These are phyloP conservation scores for Oncorhynchus nerka DNA, from an alignment of 2,113 vertebrate species.

Conservation along the genomic window DNA sequence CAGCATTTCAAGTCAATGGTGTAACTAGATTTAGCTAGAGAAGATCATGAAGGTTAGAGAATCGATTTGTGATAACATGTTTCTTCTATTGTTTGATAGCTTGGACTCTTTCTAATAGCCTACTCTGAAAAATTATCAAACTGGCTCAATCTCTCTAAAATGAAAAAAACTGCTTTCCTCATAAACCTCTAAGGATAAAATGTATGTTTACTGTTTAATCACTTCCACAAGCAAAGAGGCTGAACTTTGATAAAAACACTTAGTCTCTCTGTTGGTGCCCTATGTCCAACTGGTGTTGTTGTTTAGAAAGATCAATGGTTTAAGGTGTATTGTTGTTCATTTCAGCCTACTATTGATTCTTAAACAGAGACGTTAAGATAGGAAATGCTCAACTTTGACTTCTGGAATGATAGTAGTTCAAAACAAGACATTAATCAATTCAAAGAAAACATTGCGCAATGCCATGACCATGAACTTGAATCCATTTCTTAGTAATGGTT, in stretches of 20 bases:
- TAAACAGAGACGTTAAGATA: background rate
- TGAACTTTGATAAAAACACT: background rate
- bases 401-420: background rate
- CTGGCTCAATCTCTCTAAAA: background rate
- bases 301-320: no score
- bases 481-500: no score
- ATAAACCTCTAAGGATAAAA: background rate
- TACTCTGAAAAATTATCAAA: background rate
- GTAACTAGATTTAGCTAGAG: no score
- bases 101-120: background rate
- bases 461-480: background rate
- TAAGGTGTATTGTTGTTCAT: no score
- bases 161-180: background rate
- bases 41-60: background rate
- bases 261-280: no score
- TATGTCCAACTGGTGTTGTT: no score
- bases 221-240: background rate
- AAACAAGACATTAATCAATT: background rate
- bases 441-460: background rate
- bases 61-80: background rate
- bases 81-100: background rate
- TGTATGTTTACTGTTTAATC: background rate
- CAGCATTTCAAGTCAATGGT: no score
- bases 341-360: no score
- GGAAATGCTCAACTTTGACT: background rate